Conservation (phyloP, 2,888 invertebrate species). For the Cremastinae sp. region DNA sequence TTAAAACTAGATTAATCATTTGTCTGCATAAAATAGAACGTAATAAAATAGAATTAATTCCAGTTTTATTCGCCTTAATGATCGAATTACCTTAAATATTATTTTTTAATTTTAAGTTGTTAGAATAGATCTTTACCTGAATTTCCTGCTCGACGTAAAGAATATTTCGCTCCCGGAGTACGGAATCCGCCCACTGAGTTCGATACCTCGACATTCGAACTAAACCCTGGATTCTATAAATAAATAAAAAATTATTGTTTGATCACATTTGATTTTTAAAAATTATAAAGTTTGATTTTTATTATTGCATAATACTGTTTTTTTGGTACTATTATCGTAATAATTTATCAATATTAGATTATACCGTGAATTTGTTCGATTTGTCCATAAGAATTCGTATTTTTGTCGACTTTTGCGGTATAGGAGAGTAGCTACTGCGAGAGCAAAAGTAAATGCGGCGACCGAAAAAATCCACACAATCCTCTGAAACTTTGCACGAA, state of each 20-base stretch:
- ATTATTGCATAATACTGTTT: neutral
- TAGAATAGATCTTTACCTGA: constrained; percentile 66
- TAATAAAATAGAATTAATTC: no score
- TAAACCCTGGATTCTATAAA: constrained; percentile 54
- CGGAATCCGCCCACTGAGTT: constrained; percentile 63
- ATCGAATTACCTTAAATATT: neutral
- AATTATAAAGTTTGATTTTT: neutral
- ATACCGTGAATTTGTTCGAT: constrained; percentile 49
- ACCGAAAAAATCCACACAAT: constrained; percentile 45
- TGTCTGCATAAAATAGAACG: no score
- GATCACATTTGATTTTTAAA: neutral
- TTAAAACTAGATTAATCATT: no score
- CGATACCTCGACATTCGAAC: constrained; percentile 52
- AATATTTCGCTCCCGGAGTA: constrained; percentile 70
- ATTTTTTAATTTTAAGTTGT: neutral
- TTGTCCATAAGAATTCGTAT: constrained; percentile 53
- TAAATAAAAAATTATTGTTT: neutral
- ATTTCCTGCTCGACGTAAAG: constrained; percentile 70
- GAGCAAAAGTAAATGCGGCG: constrained; percentile 38
- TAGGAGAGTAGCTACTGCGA: constrained; percentile 44
- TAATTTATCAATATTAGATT: neutral
- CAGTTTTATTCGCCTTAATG: neutral
- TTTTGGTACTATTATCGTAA: no score
- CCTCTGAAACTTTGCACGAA: constrained; percentile 60
- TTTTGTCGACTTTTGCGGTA: constrained; percentile 46